Evolutionary conservation across 2,797 vertebrate genomes (phyloP).

Genomic region (Mus caroli): DNA sequence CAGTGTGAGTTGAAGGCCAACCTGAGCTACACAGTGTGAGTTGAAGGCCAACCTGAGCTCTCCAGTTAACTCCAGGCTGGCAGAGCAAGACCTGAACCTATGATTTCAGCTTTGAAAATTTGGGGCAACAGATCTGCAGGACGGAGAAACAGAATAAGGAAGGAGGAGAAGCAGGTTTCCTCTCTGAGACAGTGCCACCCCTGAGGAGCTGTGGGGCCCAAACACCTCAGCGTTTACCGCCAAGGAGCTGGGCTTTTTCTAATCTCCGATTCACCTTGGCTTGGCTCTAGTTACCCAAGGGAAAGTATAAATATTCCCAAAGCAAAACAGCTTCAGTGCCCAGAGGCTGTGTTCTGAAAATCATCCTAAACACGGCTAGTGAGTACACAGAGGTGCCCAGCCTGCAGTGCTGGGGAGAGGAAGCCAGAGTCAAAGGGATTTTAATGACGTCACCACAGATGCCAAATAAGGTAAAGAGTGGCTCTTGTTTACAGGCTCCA

Average conservation of each 20-base stretch:
- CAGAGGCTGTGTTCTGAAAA: neutral
- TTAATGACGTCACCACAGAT: neutral
- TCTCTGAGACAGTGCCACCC: neutral
- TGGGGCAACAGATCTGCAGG: neutral
- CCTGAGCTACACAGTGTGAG: too few relatives aligned
- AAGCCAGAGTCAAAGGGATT: neutral
- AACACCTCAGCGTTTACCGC: neutral
- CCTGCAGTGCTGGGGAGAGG: neutral
- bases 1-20: neutral
- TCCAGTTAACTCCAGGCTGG: neutral
- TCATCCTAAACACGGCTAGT: neutral
- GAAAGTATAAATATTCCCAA: conserved; percentile 28
- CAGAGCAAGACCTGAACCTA: neutral
- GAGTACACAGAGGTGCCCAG: neutral
- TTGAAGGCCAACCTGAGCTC: too few relatives aligned
- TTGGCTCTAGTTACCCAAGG: neutral
- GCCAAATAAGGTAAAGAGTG: neutral
- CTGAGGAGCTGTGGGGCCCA: neutral
- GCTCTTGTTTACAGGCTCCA: neutral
- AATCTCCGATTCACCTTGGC: neutral
- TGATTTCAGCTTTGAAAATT: neutral
- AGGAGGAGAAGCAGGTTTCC: neutral
- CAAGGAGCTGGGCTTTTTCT: neutral
- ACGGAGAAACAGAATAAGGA: neutral
- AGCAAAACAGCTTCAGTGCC: neutral